Base-by-base conservation (phyloP, 2,113 vertebrate species). In the Platysteira castanea region DNA sequence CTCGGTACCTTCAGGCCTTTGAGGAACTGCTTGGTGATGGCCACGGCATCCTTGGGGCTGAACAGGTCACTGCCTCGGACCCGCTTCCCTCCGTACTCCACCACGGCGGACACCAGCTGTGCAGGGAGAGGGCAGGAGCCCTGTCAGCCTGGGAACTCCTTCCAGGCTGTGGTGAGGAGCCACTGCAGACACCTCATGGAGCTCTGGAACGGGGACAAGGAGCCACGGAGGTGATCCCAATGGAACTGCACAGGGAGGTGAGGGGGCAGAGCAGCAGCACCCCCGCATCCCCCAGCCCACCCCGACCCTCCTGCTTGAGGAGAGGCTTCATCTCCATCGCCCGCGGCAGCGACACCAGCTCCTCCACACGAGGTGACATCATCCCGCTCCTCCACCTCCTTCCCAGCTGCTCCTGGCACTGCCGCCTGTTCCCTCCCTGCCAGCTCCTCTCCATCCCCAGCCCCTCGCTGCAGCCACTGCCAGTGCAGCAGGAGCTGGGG, bases 11-110 rank as follows among this genome's bases (percentile, higher is more conserved):
- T 99, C 42, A 99, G 94, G 44, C 99, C 99, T 97, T 99, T 99
- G 95, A 99, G 99, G 95, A 99, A 99, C 97, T 99, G 99, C 35
- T 99, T 99, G 84, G 99, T 99, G 95, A 99, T 99, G 89, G 99
- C 98, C 14, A 99, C 99, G 0, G 99, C 99, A 5, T 99, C 99
- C 85, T 99, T 99, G 11, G 99, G 98, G 13, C 98, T 98, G 96
- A 99, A 99, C 57, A 99, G 99, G 97, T 99, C 99, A 63, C 98
- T 99, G 97, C 99, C 99, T 96, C 99, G 97, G 12, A 98, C 98
- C 15, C 99, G 95, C 69, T 99, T 99, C 49, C 99, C 99, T 31
- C 99, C 99, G 0, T 99, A 99, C 75, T 99, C 99, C 78, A 99
- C 97, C 64, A 99, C 95, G 1, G 98, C 97, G 28, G 98, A 98